These are phyloP conservation scores for Ciconia stormi DNA, from an alignment of 2,113 vertebrate species.

Conservation along the genomic window DNA sequence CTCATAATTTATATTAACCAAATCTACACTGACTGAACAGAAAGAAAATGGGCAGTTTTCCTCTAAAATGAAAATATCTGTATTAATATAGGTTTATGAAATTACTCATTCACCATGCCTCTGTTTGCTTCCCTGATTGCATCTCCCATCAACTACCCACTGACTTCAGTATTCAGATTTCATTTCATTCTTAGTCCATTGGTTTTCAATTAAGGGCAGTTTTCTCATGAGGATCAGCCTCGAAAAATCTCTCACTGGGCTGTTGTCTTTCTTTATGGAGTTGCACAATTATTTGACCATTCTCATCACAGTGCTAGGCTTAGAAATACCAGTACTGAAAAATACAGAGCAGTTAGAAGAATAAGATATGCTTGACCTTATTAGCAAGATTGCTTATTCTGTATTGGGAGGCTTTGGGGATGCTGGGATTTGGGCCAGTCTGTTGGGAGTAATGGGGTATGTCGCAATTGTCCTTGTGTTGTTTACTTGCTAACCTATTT, in stretches of 20 bases:
- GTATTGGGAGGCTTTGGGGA: neutral
- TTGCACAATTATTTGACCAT: neutral
- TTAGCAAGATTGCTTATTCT: neutral
- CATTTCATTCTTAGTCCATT: neutral
- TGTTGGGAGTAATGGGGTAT: neutral
- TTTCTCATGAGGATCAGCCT: neutral
- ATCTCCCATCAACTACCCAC: neutral
- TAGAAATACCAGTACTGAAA: neutral
- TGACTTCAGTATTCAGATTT: neutral
- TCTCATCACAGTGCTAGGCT: neutral
- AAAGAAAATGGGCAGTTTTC: neutral
- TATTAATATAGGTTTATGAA: neutral
- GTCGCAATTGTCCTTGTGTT: neutral
- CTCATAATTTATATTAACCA: neutral
- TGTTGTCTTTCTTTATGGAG: neutral
- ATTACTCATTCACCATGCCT: neutral
- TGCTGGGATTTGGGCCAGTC: neutral
- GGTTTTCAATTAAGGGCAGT: neutral
- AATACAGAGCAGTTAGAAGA: neutral
- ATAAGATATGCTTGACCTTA: slow-evolving; percentile 13
- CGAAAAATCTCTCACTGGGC: neutral
- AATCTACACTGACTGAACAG: neutral
- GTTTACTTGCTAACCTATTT: neutral
- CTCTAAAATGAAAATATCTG: neutral
- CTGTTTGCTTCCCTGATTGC: neutral